Base-by-base conservation (phyloP, 2,888 invertebrate species). In the Periphyllus acericola region DNA sequence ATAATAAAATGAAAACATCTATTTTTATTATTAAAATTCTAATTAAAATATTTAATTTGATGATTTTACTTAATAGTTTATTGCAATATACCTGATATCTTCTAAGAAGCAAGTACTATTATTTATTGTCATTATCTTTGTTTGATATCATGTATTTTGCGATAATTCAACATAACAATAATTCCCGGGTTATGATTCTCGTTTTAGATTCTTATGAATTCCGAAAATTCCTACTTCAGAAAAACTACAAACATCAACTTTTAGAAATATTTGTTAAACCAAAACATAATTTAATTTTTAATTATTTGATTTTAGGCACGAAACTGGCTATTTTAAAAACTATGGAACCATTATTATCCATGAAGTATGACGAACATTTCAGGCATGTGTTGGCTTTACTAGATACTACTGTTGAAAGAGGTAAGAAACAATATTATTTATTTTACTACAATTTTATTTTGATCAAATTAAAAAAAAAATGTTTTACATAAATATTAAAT, bases 341-440 rank as follows among this genome's bases (percentile, higher is more conserved):
- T 8, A 84, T 87, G 87, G 87, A 81, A 34, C 74, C 17, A 66
- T 66, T 87, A 46, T 60, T 81, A 25, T 60, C 81, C 0, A 46
- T 87, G 60, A 81, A 81, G n/a, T 87, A 87, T 46, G 87, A 87
- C 17, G 87, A 87, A 66, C 80, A 81, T 32, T 29, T 87, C 25
- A 72, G 87, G 66, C 60, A 81, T 34, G 74, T 87, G 46, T 66
- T 87, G 74, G 81, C 80, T 29, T 46, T 87, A 60, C 40, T 86
- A 36, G 87, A 87, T 17, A 87, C 87, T 19, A 80, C 87, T n/a
- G 87, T 87, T 25, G 87, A 87, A 74, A 87, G 40, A 87, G 87
- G 87, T 87, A 46, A n/a, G 21, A 79, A 14, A 36, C n/a, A 34
- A 68, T 32, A 74, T 40, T 80, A n/a, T 32, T 21, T 79, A 32